Base-by-base conservation (phyloP, 2,888 invertebrate species). In the Rosalia funebris region DNA sequence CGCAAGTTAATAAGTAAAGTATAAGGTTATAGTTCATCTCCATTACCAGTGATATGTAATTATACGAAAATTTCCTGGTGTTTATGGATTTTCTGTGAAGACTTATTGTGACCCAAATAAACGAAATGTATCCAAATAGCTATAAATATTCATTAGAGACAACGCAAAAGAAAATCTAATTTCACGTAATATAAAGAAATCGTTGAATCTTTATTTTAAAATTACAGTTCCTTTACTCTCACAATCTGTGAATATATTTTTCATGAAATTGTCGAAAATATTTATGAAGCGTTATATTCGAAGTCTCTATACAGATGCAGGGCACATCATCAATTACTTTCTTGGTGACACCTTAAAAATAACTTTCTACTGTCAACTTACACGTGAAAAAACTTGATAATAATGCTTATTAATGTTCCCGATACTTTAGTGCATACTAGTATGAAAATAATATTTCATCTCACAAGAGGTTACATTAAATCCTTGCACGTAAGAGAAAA, bases 371-470 rank as follows among this genome's bases (percentile, higher is more conserved):
- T 52, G 58, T 58, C 58, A 52, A 58, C 46, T 52, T 58, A 47
- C 42, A 58, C 58, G 58, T 58, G 58, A 34, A 45, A 53, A 58
- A 58, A 58, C 58, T 52, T 41, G 58, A 58, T 58, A 58, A 58
- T 58, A 47, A 46, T 58, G 58, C 58, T 58, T 58, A 58, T 58
- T 58, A 58, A 58, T 58, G 58, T 58, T 58, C 52, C 12, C 58
- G 52, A 58, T 58, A 52, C 58, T 57, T 44, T 57, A 34, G 25
- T 36, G 45, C 41, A 37, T 46, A 15, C 46, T 15, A 25, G 34
- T 31, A 31, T 39, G 46, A 20, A 54, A 55, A 55, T 39, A 46
- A 55, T 55, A 44, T 55, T 55, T 55, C 55, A 55, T 55, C 25
- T 39, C 15, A 20, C 16, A 7, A 15, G 7, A 34, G 32, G 32